These are phyloP conservation scores for Brachypodius melanocephalos DNA, from an alignment of 2,113 vertebrate species.

Conservation along the genomic window DNA sequence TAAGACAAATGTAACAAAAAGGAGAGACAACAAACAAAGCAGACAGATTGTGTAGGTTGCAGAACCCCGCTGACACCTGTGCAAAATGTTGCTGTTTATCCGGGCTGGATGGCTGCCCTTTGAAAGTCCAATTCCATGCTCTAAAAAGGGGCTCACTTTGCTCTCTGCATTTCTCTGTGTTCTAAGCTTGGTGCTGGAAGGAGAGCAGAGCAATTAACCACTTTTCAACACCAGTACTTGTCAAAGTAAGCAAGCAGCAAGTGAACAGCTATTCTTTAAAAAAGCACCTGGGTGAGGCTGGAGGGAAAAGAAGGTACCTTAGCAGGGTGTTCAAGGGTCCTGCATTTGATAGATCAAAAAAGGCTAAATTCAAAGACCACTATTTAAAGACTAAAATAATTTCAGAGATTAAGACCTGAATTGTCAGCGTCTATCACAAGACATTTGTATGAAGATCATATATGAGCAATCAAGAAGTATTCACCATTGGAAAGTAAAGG, in stretches of 20 bases:
- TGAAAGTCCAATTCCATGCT: background rate
- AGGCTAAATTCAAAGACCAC: background rate
- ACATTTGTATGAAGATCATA: background rate
- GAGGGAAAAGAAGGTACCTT: background rate
- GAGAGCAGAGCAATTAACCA: background rate
- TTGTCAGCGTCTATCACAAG: background rate
- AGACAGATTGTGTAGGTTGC: background rate
- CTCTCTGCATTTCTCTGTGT: background rate
- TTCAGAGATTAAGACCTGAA: background rate
- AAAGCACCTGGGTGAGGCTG: background rate
- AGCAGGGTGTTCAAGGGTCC: background rate
- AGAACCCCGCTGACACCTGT: rapidly evolving
- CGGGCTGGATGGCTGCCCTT: background rate
- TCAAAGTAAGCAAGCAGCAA: background rate
- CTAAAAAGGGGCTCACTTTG: background rate
- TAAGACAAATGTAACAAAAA: background rate
- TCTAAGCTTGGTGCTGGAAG: background rate
- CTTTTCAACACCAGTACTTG: background rate
- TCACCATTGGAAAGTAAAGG: background rate
- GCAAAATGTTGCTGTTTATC: background rate
- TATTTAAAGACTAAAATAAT: background rate
- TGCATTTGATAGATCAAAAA: background rate
- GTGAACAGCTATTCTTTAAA: background rate
- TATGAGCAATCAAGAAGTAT: background rate
- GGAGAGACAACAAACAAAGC: background rate